Evolutionary conservation across 2,888 invertebrate genomes (phyloP), one percentile per base, ranked within the genome.

Genomic region (Melolontha melolontha): DNA sequence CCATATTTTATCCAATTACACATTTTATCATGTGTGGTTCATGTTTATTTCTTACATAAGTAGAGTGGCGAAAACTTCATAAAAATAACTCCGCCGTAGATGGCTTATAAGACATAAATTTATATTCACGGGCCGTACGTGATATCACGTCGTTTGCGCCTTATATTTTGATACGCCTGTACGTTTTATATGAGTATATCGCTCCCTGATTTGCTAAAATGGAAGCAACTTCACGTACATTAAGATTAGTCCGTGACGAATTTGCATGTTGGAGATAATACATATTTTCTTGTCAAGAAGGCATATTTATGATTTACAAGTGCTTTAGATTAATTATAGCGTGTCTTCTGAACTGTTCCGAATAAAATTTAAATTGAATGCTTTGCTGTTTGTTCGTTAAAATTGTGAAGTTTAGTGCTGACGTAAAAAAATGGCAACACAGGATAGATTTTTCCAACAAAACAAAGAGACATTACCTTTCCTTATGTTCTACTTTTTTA

Each of bases 121-220:
- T 64, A 40, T 64, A 64, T 64, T 64, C 52, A 64, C 51, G 42
- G 64, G 5, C 7, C 22, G 64, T 50, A 64, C 64, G 64, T 40
- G 64, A 40, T 51, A 64, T 51, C 52, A 52, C 52, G 51, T 29
- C 52, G 64, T 41, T 64, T 64, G 40, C 40, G 64, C 51, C 22
- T 50, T 64, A 52, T 27, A 51, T 51, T 64, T 52, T 42, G 40
- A 50, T 63, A 42, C 39, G 42, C 12, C 12, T 57, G 41, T 42
- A 42, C 42, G 42, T n/a, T 11, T 29, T 42, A 22, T 22, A 41
- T 17, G 57, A 22, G 22, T 27, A 42, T 27, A 55, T 42, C 27
- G 22, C 27, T 57, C 12, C 12, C 27, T 42, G 27, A 17, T 42
- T 6, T 12, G 17, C 55, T n/a, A 41, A 17, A 55, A 55, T 55